Percentiles rank a stretch among this genome's conserved stretches.
Conservation (phyloP, 2,113 vertebrate species). For the Sinocyclocheilus rhinocerous region DNA sequence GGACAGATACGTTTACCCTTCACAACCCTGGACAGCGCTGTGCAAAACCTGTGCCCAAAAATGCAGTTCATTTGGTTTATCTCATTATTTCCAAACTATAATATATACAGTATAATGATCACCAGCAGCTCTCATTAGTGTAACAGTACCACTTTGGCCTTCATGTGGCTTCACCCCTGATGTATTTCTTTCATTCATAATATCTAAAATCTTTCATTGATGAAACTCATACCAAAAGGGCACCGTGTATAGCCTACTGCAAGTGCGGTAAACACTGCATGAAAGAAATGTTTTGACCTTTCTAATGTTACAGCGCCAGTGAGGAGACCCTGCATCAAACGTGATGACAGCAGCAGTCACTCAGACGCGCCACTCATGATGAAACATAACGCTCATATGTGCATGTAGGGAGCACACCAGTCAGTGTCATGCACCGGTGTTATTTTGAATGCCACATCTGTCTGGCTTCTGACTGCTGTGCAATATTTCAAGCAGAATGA, state of each 20-base stretch:
- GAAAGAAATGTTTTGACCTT: conserved; percentile 26
- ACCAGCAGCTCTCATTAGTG: neutral
- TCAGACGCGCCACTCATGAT: neutral
- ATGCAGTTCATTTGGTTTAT: neutral
- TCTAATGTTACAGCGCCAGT: neutral
- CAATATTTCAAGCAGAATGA: neutral
- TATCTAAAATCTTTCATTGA: conserved; percentile 5
- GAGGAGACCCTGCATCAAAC: neutral
- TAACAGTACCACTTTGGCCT: neutral
- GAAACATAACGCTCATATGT: neutral
- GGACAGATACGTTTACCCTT: neutral
- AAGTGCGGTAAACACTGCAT: neutral
- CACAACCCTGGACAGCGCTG: neutral
- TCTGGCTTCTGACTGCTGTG: neutral
- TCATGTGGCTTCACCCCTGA: neutral
- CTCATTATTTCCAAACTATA: neutral
- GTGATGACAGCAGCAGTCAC: conserved; percentile 21
- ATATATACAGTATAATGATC: conserved; percentile 5
- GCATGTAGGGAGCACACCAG: neutral
- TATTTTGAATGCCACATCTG: conserved; percentile 31
- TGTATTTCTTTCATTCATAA: neutral
- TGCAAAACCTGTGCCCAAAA: no score
- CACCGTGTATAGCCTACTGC: neutral
- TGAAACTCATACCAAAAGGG: conserved; percentile 18
- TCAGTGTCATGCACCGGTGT: neutral